These are phyloP conservation scores for Malacoctenus gilli DNA, from an alignment of 2,797 vertebrate species.

Conservation along the genomic window DNA sequence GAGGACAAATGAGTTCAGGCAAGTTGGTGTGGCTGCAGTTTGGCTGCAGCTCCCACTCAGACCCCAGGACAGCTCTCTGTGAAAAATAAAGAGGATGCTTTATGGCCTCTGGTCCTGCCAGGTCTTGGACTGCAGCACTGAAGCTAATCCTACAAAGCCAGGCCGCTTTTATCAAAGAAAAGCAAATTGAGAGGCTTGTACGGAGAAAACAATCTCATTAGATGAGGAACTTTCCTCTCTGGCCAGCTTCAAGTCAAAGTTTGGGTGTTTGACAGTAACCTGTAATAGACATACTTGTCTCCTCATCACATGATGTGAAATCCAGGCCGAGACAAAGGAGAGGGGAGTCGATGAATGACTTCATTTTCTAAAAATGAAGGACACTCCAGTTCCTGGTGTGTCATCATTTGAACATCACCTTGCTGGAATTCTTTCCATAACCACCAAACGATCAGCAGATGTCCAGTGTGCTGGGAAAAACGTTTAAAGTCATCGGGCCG, in stretches of 20 bases:
- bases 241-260: neutral
- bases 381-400: conserved; percentile 44
- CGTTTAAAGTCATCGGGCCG: conserved; percentile 27
- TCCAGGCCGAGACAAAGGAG: neutral
- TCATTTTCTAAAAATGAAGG: conserved; percentile 47
- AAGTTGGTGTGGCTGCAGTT: conserved; percentile 27
- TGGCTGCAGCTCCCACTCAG: conserved; percentile 53
- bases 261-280: conserved; percentile 25
- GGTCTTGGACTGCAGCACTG: conserved; percentile 38
- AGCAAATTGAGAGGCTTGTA: conserved; percentile 29
- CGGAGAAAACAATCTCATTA: conserved; percentile 41
- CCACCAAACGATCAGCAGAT: conserved; percentile 64
- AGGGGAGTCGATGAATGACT: conserved; percentile 48
- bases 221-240: conserved; percentile 17
- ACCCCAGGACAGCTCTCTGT: conserved; percentile 46
- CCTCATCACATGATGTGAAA: conserved; percentile 4
- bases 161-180: conserved; percentile 47
- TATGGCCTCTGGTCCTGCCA: conserved; percentile 49
- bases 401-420: conserved; percentile 66
- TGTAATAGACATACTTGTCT: conserved; percentile 19
- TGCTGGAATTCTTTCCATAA: conserved; percentile 58
- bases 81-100: conserved; percentile 66
- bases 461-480: conserved; percentile 42
- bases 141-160: conserved; percentile 49
- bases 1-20: conserved; percentile 42